Evolutionary conservation across 2,797 vertebrate species (phyloP).

Genomic region (Danio aesculapii): DNA sequence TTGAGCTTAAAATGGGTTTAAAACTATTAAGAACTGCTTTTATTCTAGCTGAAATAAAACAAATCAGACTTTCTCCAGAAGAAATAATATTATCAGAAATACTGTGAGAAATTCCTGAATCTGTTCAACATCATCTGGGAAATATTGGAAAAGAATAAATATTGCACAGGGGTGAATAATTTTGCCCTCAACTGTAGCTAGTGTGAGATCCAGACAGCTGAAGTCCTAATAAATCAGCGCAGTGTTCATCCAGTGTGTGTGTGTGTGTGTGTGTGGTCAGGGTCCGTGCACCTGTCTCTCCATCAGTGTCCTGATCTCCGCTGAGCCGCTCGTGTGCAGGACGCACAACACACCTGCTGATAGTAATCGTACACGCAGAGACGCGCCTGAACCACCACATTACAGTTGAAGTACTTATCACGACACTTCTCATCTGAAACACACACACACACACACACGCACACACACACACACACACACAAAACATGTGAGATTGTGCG

Average conservation of each 20-base stretch:
- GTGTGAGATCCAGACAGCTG: neutral
- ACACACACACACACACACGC: neutral
- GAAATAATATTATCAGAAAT: no score
- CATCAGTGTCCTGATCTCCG: slow-evolving; percentile 75
- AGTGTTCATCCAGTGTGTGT: neutral
- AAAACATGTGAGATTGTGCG: no score
- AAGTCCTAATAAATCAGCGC: neutral
- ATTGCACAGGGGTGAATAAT: no score
- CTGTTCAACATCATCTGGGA: no score
- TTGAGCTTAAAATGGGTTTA: no score
- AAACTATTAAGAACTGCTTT: no score
- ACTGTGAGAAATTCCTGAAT: no score
- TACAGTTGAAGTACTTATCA: slow-evolving; percentile 96
- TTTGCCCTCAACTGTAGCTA: no score
- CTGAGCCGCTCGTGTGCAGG: slow-evolving; percentile 84
- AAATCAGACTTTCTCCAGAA: no score
- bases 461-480: no score
- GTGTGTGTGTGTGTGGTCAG: neutral
- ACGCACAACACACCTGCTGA: slow-evolving; percentile 91
- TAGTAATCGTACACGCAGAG: slow-evolving; percentile 97
- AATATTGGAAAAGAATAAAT: no score
- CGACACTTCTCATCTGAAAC: slow-evolving; percentile 91
- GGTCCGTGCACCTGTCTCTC: slow-evolving; percentile 62
- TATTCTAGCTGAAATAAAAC: no score
- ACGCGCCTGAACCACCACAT: slow-evolving; percentile 95